phyloP scores from a whole-genome alignment of 1,140 invertebrate species.

The Nixonia krombeini region DNA sequence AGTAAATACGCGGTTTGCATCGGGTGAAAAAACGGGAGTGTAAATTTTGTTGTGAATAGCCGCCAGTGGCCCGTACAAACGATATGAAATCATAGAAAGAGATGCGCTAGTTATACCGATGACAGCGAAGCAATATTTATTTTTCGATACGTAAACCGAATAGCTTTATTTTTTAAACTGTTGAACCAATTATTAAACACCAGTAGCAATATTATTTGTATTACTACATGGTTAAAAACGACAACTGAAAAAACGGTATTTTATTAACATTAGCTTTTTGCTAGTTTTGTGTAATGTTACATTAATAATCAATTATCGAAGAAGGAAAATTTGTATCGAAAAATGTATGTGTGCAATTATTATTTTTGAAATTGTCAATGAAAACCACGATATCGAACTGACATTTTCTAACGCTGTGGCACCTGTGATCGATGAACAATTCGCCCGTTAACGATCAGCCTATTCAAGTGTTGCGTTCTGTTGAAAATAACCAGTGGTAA shows the following conservation, averaged over 20 bases:
- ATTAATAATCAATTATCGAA: no score
- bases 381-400: no score
- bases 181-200: no score
- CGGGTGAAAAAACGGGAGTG: constrained; percentile 21
- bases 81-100: constrained; percentile 43
- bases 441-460: constrained; percentile 25
- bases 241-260: no score
- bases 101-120: background rate
- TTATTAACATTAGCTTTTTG: no score
- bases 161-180: constrained; percentile 17
- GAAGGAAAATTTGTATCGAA: no score
- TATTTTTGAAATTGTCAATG: no score
- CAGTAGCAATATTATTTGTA: no score
- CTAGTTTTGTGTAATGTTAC: no score
- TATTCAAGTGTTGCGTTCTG: constrained; percentile 19
- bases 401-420: constrained; percentile 16
- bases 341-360: no score
- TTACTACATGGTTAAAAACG: no score
- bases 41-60: constrained; percentile 25
- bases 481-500: constrained; percentile 19
- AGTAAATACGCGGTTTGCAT: constrained; percentile 13
- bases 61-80: constrained; percentile 42
- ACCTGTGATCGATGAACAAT: constrained; percentile 28
- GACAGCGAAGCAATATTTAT: constrained; percentile 12
- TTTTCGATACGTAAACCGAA: constrained; percentile 18